Conservation (phyloP, 2,113 vertebrate genomes). For the Ciconia stormi region DNA sequence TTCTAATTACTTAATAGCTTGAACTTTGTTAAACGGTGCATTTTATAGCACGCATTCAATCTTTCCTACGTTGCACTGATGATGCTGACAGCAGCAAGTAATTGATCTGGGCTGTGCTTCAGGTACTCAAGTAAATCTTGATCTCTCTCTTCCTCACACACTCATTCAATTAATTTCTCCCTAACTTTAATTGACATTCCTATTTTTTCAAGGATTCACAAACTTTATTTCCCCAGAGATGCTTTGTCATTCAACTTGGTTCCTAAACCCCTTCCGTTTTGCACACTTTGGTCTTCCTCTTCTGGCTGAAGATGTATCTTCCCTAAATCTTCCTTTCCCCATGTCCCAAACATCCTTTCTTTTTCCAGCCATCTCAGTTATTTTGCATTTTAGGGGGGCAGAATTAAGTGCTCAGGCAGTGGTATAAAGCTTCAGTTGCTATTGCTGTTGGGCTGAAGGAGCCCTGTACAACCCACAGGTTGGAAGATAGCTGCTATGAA, state of each 20-base stretch:
- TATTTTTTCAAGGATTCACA: conserved; percentile 22
- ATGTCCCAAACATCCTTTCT: neutral
- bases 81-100: conserved; percentile 58
- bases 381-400: neutral
- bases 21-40: conserved; percentile 39
- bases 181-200: conserved; percentile 22
- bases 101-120: conserved; percentile 55
- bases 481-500: neutral
- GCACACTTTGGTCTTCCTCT: neutral
- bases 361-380: neutral
- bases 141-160: conserved; percentile 3
- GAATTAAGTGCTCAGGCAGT: neutral
- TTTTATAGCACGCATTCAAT: conserved; percentile 47
- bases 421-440: neutral
- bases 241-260: conserved; percentile 11
- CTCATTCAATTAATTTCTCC: conserved; percentile 45
- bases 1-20: conserved; percentile 66
- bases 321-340: neutral
- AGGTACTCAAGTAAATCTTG: conserved; percentile 53
- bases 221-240: neutral
- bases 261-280: neutral
- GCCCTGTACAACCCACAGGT: neutral
- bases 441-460: neutral
- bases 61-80: conserved; percentile 12
- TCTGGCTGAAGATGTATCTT: neutral